These are phyloP conservation scores for Chionomys nivalis DNA, from an alignment of 2,113 vertebrate species.

Conservation along the genomic window DNA sequence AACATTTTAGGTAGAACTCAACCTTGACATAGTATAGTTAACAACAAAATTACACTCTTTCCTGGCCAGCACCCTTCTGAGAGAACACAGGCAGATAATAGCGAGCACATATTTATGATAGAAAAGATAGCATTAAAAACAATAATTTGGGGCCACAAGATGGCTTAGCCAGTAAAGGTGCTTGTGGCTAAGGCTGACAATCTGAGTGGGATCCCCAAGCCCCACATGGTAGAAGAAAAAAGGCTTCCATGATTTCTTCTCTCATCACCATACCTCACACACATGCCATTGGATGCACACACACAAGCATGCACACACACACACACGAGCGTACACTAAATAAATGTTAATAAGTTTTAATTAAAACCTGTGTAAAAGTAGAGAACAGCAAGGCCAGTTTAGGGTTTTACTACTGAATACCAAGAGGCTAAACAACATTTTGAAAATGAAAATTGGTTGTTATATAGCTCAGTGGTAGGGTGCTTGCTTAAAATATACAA, in stretches of 20 bases:
- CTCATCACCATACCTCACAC: neutral
- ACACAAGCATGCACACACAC: neutral
- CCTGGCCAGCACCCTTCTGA: too few species aligned
- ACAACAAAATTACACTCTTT: slow-evolving; percentile 13
- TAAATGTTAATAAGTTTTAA: neutral
- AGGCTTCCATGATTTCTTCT: neutral
- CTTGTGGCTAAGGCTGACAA: neutral
- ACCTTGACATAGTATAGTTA: neutral
- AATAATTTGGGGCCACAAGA: neutral
- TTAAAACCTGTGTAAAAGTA: neutral
- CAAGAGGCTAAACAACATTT: neutral
- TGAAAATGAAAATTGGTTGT: neutral
- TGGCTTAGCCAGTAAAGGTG: neutral
- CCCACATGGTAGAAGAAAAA: too few species aligned
- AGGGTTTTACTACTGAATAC: neutral
- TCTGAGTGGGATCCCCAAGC: neutral
- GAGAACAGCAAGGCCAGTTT: neutral
- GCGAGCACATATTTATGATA: neutral
- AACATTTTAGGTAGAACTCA: slow-evolving; percentile 11
- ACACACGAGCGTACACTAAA: neutral
- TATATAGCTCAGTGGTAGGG: neutral
- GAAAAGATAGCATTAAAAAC: neutral
- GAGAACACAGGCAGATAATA: neutral
- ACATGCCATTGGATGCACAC: neutral
- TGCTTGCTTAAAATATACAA: neutral